Percentiles rank a stretch among this genome's conserved stretches.
Conservation (phyloP, 1,140 invertebrate species). For the Ptiloglossa arizonensis region DNA sequence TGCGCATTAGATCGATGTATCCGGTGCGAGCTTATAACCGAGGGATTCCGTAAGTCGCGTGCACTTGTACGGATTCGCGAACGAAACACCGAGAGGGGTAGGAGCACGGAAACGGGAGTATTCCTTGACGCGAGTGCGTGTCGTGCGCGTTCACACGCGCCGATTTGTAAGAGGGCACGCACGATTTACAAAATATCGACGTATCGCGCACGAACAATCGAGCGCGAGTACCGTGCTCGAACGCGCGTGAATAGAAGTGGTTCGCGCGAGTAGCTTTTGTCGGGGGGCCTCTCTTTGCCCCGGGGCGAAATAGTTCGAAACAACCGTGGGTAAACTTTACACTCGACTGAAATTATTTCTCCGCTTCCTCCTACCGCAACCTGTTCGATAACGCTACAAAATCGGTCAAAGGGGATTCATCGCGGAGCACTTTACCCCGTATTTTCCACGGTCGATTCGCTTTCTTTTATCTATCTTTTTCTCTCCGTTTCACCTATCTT, state of each 20-base stretch:
- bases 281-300: no score
- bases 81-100: neutral
- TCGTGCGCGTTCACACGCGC: neutral
- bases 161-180: neutral
- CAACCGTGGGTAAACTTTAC: neutral
- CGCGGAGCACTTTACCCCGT: neutral
- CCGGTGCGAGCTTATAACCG: neutral
- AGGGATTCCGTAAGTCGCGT: neutral
- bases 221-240: neutral
- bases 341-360: neutral
- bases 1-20: neutral
- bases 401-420: neutral
- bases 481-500: no score
- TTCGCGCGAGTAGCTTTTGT: no score
- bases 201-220: neutral
- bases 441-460: neutral
- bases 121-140: no score
- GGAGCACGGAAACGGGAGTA: neutral
- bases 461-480: no score
- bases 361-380: neutral
- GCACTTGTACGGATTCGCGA: neutral
- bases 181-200: constrained; percentile 29
- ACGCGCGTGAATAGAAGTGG: neutral
- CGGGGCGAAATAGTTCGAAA: neutral
- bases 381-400: neutral